These are phyloP conservation scores for Polypedilum vanderplanki DNA, from an alignment of 1,140 invertebrate genomes.

Conservation along the genomic window DNA sequence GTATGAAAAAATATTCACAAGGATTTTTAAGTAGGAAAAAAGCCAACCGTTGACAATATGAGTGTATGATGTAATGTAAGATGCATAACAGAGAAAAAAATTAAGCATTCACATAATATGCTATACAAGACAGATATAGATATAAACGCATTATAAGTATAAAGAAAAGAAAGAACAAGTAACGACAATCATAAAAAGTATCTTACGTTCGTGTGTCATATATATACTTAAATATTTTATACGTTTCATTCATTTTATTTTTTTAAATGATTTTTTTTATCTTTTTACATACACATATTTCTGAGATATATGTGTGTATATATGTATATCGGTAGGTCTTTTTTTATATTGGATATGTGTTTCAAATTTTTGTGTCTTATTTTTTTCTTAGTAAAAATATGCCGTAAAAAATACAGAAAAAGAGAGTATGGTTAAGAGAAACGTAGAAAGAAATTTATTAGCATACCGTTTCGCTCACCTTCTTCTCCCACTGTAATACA, in stretches of 20 bases:
- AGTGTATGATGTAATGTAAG: too few species aligned
- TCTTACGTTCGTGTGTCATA: conserved; percentile 25
- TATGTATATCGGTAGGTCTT: neutral
- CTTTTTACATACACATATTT: neutral
- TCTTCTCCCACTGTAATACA: conserved; percentile 96
- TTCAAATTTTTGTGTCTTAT: conserved; percentile 16
- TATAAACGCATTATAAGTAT: conserved; percentile 19
- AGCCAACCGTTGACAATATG: too few species aligned
- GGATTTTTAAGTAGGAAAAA: too few species aligned
- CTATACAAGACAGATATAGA: neutral
- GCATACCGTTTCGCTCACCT: conserved; percentile 91
- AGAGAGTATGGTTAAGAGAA: conserved; percentile 44
- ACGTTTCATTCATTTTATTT: conserved; percentile 27
- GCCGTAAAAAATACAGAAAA: conserved; percentile 31
- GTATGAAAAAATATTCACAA: too few species aligned
- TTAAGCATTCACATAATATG: neutral
- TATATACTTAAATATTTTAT: conserved; percentile 28
- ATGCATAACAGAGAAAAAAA: neutral
- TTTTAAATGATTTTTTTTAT: conserved; percentile 26
- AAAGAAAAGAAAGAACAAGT: neutral
- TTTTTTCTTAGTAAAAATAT: neutral
- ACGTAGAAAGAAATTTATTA: conserved; percentile 59
- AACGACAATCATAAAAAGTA: conserved; percentile 12
- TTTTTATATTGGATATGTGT: neutral
- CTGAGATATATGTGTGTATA: neutral